Evolutionary conservation across 2,888 invertebrate species (phyloP).

Genomic region (Venustoraphidia nigricollis): DNA sequence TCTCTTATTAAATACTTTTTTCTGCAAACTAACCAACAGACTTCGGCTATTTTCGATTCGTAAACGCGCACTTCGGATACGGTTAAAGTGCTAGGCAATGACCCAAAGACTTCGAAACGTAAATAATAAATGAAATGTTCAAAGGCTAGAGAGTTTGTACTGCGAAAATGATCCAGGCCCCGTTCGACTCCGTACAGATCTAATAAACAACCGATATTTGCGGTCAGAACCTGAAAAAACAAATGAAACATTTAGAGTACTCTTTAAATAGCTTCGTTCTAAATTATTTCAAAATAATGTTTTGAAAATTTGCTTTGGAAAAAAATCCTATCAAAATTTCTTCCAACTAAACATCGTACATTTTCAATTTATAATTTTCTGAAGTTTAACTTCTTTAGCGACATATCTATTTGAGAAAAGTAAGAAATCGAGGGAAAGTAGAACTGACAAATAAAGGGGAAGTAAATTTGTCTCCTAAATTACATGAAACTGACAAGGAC

Average conservation of each 20-base stretch:
- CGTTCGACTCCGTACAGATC: slow-evolving; percentile 67
- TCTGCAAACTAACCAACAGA: slow-evolving; percentile 68
- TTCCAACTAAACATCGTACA: too few species aligned
- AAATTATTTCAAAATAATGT: too few species aligned
- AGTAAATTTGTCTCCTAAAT: too few species aligned
- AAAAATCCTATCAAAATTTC: too few species aligned
- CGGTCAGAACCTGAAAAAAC: slow-evolving; percentile 53
- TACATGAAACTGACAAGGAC: too few species aligned
- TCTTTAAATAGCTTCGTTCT: too few species aligned
- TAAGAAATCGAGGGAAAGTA: too few species aligned
- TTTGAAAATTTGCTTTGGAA: too few species aligned
- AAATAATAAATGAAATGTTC: slow-evolving; percentile 62
- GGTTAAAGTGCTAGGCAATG: slow-evolving; percentile 42
- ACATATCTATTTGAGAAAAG: too few species aligned
- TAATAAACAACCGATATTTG: slow-evolving; percentile 62
- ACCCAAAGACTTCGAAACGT: slow-evolving; percentile 56
- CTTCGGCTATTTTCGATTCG: slow-evolving; percentile 54
- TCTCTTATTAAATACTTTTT: slow-evolving; percentile 44
- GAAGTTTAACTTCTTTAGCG: too few species aligned
- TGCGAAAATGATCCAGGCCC: slow-evolving; percentile 61
- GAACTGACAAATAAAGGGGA: too few species aligned
- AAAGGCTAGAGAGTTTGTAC: slow-evolving; percentile 51
- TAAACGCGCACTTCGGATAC: slow-evolving; percentile 39
- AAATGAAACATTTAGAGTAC: background rate
- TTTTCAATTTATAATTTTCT: too few species aligned